Evolutionary conservation across 1,140 invertebrate species (phyloP), one percentile per base, ranked within the genome.

Genomic region (Cydia strobilella): DNA sequence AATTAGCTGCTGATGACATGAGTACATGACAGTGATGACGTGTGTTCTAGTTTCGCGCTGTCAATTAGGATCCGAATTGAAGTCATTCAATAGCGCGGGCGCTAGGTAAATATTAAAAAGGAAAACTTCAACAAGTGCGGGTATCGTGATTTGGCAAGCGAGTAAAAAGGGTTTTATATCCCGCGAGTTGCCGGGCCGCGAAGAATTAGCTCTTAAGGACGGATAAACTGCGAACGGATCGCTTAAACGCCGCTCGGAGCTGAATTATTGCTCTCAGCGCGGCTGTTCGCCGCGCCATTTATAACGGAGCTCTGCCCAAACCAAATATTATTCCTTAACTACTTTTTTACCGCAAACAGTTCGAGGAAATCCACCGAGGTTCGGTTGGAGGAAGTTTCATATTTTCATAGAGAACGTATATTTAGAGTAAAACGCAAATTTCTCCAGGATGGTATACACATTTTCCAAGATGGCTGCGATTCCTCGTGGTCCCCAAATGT

Each of bases 201-300:
- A 72, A 54, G 78, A 80, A 89, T 87, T 84, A 89, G 84, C 84
- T 81, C 76, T 77, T 66, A 76, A 77, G 77, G 75, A 75, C 78
- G 79, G 78, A 82, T 84, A 82, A 83, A 82, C 78, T 77, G 77
- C 78, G 80, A 81, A 80, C 74, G 80, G 78, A 83, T 82, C 84
- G 83, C 77, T 84, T 85, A 85, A 87, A 86, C 80, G 80, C 81
- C 81, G 79, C 81, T 84, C 78, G 80, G 76, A 69, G 76, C 79
- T 88, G 85, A 87, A 81, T 85, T 88, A 88, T 86, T 82, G 65
- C 80, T 82, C 84, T 85, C 82, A 77, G 45, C 80, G 80, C 79
- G 76, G 75, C 76, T 82, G 75, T 83, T 83, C 79, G 73, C 74
- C 74, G 18, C 79, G 75, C 79, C 81, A 86, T 87, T 87, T 86